phyloP scores from a whole-genome alignment of 2,797 vertebrate genomes.

The Bradypodion pumilum region DNA sequence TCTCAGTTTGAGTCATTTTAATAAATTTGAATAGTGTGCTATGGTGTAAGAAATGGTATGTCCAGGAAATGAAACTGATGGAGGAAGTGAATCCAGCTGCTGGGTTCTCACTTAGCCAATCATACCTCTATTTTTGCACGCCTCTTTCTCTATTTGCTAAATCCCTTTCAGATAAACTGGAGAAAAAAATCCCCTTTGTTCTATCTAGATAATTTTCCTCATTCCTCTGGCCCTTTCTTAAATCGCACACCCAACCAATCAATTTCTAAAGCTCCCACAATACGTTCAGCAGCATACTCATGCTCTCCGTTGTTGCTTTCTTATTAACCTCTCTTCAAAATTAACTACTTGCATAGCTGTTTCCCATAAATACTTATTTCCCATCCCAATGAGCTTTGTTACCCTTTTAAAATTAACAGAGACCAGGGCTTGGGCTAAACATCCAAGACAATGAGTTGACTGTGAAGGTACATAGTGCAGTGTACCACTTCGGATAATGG shows the following conservation, averaged over 20 bases:
- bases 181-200: not conserved
- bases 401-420: not conserved
- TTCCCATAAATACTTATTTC: not conserved
- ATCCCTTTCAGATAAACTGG: not conserved
- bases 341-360: not conserved
- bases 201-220: slow-evolving; percentile 17
- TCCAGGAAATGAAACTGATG: not conserved
- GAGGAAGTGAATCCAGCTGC: not conserved
- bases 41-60: not conserved
- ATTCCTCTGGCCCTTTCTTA: not conserved
- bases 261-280: not conserved
- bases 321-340: not conserved
- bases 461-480: not conserved
- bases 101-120: not conserved
- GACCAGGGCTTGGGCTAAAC: not conserved
- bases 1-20: not conserved
- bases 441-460: not conserved
- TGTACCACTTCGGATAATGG: not conserved
- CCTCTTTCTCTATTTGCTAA: not conserved
- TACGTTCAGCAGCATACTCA: not conserved
- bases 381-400: too few species aligned
- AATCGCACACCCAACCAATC: not conserved
- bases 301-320: not conserved
- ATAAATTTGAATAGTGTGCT: not conserved
- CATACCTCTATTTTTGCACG: not conserved